Base-by-base conservation (phyloP, 92 coral and sea anemone species). In the Meandrina meandrites region DNA sequence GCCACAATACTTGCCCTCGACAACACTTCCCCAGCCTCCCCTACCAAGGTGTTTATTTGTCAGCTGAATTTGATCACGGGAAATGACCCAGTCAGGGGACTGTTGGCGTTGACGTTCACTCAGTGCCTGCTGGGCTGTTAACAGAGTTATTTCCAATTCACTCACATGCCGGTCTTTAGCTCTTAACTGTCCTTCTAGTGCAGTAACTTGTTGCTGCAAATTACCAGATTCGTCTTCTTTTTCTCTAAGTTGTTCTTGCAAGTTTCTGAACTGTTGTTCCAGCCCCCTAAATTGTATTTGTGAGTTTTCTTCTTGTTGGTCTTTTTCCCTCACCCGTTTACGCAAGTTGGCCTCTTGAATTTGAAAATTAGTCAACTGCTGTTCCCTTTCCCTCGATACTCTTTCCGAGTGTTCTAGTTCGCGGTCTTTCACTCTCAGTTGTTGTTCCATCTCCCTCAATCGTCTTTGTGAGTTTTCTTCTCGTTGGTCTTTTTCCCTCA, bases 31-130 rank as follows among this genome's bases (percentile, higher is more conserved):
- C 79, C 79, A 83, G 16, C 78, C 79, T 21, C 87, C 87, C 42
- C 34, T 48, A 14, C 87, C 87, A 16, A 83, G 31, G 36, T 86
- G 30, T 84, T 69, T 71, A 50, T 30, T 62, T 86, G 83, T 36
- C 94, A 87, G 35, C 42, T 19, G 53, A 93, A 67, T 0, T 85
- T 88, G 94, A n/a, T n/a, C n/a, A n/a, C n/a, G n/a, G n/a, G n/a
- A n/a, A n/a, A n/a, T n/a, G n/a, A n/a, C n/a, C n/a, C 94, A 91
- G 77, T 93, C 96, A 17, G 75, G 60, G 16, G 91, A 30, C 54
- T 78, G 40, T 83, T 78, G 50, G 68, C 79, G 85, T 6, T 78
- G 91, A 28, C 54, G 62, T 35, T 77, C 78, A 21, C 83, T 87
- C 12, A 83, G 34, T 13, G 84, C 79, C 5, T 69, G 91, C 74